These are phyloP conservation scores for Chrysotoxum bicinctum DNA, from an alignment of 2,888 invertebrate genomes.

Conservation along the genomic window DNA sequence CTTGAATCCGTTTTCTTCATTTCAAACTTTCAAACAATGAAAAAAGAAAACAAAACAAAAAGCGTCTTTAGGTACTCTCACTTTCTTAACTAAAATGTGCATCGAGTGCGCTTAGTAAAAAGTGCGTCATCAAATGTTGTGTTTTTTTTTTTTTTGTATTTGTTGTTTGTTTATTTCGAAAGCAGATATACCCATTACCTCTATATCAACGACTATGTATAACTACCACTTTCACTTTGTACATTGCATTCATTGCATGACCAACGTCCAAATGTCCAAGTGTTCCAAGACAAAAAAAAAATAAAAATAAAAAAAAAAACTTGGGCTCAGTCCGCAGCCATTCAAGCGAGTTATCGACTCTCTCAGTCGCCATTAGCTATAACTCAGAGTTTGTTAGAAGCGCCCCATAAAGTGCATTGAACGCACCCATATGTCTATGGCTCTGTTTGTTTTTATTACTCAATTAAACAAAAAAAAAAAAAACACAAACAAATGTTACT, in stretches of 20 bases:
- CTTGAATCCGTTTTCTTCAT: background rate
- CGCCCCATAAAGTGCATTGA: constrained; percentile 59
- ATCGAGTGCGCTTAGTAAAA: constrained; percentile 19
- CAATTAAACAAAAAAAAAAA: constrained; percentile 54
- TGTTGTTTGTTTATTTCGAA: constrained; percentile 49
- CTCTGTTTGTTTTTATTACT: constrained; percentile 61
- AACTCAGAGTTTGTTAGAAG: constrained; percentile 19
- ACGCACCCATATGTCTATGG: constrained; percentile 50
- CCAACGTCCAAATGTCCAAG: constrained; percentile 57
- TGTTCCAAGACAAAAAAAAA: constrained; percentile 15
- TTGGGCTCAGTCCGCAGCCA: background rate
- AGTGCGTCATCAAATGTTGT: constrained; percentile 46
- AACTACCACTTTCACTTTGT: constrained; percentile 63
- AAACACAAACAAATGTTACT: background rate
- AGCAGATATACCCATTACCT: constrained; percentile 46
- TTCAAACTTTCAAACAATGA: background rate
- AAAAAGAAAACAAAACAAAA: background rate
- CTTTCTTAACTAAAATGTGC: constrained; percentile 38
- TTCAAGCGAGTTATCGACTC: constrained; percentile 10
- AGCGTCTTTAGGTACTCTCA: background rate
- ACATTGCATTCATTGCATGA: constrained; percentile 44
- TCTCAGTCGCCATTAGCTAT: constrained; percentile 22
- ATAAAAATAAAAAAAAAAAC: constrained; percentile 1
- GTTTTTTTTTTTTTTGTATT: background rate
- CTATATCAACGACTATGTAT: constrained; percentile 27